Conservation (phyloP, 1,140 invertebrate species). For the Euglossa dilemma region DNA sequence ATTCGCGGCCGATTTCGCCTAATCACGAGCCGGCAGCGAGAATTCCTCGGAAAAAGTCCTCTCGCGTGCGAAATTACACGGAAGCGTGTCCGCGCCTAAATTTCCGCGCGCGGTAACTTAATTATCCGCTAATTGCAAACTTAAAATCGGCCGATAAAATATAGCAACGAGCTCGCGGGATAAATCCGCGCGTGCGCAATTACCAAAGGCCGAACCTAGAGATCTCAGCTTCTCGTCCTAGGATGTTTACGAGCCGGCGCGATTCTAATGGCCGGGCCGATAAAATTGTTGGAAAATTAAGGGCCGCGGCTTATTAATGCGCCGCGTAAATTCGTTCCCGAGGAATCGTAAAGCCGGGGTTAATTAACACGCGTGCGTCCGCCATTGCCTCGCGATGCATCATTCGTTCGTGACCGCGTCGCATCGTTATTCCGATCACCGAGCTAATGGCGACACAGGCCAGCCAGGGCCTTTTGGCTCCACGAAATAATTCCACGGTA, state of each 20-base stretch:
- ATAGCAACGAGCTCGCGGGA: not conserved
- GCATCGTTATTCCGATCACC: conserved; percentile 34
- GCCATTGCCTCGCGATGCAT: conserved; percentile 29
- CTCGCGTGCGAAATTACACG: conserved; percentile 19
- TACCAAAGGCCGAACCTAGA: not conserved
- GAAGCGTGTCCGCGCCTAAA: conserved; percentile 1
- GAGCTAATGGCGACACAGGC: conserved; percentile 28
- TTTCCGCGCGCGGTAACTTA: conserved; percentile 5
- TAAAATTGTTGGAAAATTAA: conserved; percentile 1
- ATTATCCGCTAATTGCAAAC: conserved; percentile 27
- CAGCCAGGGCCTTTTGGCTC: not conserved
- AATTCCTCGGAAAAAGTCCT: not conserved
- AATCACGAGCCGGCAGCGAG: not conserved
- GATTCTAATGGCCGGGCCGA: not conserved
- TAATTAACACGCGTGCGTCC: conserved; percentile 45
- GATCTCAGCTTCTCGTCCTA: not conserved
- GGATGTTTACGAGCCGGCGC: not conserved
- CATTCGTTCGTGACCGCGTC: conserved; percentile 40
- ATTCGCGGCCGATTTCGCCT: too few species aligned
- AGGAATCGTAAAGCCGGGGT: conserved; percentile 43
- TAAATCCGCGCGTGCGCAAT: not conserved
- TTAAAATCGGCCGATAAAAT: conserved; percentile 22
- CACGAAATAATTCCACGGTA: too few species aligned
- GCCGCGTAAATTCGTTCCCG: conserved; percentile 35
- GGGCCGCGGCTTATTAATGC: conserved; percentile 2